Base-by-base conservation (phyloP, 2,888 invertebrate species). In the Folsomia candida region DNA sequence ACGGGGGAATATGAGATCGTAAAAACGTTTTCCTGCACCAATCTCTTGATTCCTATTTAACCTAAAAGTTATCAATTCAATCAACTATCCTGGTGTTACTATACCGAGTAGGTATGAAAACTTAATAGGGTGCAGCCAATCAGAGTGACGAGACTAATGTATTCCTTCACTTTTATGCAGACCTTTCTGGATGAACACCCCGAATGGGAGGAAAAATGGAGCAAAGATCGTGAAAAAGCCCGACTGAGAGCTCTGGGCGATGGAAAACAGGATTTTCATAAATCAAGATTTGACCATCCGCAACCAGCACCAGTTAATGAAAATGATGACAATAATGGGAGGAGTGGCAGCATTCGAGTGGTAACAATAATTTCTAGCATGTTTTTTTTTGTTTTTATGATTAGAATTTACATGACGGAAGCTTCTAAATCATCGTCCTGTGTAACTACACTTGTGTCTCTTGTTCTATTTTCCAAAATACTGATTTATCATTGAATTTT, bases 181-280 rank as follows among this genome's bases (percentile, higher is more conserved):
- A 88, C 88, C 81, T 93, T 91, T 81, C 88, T 91, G 22, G 90
- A 90, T 74, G 90, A 91, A 82, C 92, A 92, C 84, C 92, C 93
- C 0, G 91, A 91, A 80, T 93, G 92, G 90, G 93, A 94, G 83
- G 89, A 89, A 0, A 91, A 92, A 81, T 93, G 93, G 92, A 86
- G 91, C 85, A 89, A 89, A 9, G 92, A 92, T 82, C 86, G 93
- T 2, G 91, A 90, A 80, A 89, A 89, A 78, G 89, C 90, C 0
- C 87, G 87, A 73, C 88, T 88, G 78, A 60, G 67, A 6, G 65
- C 71, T 24, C 82, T 84, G 68, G 82, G 85, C 3, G 82, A 82
- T 47, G 4, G 22, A 9, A 1, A 20, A 0, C n/a, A 25, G 24
- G 4, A 24, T 9, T 20, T 18, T 1, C 69, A 67, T 57, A 64